A percentile compares a stretch with the other conserved stretches of the same genome.
phyloP scores from a whole-genome alignment of 2,113 vertebrate genomes.

The Natator depressus region DNA sequence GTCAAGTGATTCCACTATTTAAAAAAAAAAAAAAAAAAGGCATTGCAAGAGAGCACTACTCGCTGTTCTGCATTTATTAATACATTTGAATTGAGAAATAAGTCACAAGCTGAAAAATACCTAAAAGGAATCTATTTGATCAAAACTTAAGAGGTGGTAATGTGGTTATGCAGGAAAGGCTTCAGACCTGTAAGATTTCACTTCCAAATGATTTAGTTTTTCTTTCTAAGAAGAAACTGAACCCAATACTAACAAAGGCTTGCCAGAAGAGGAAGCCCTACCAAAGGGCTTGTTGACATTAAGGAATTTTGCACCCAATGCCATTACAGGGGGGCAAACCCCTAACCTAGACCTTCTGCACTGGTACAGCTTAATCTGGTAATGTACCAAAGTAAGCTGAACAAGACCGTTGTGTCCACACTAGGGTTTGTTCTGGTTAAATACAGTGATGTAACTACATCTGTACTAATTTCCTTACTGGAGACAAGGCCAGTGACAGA shows the following conservation, averaged over 20 bases:
- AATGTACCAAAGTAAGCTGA: neutral
- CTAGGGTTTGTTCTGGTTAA: neutral
- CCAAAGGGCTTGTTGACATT: neutral
- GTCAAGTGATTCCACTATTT: conserved; percentile 1
- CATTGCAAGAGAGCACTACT: neutral
- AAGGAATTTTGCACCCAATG: accelerated
- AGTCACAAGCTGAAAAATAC: accelerated
- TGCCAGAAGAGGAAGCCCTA: neutral
- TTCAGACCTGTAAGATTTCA: neutral
- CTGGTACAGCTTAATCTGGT: neutral
- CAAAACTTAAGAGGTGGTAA: neutral
- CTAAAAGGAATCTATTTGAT: neutral
- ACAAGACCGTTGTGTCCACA: neutral
- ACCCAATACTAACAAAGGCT: neutral
- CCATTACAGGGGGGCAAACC: neutral
- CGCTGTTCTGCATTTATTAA: neutral
- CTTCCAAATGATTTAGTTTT: neutral
- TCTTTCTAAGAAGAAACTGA: neutral
- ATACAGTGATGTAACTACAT: neutral
- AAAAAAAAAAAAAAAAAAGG: conserved; percentile 33
- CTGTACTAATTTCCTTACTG: neutral
- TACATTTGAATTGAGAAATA: neutral
- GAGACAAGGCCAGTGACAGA: neutral
- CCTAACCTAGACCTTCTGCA: accelerated
- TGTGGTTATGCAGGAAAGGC: neutral